Base-by-base conservation (phyloP, 2,888 invertebrate species). In the Xanthorhoe spadicearia region DNA sequence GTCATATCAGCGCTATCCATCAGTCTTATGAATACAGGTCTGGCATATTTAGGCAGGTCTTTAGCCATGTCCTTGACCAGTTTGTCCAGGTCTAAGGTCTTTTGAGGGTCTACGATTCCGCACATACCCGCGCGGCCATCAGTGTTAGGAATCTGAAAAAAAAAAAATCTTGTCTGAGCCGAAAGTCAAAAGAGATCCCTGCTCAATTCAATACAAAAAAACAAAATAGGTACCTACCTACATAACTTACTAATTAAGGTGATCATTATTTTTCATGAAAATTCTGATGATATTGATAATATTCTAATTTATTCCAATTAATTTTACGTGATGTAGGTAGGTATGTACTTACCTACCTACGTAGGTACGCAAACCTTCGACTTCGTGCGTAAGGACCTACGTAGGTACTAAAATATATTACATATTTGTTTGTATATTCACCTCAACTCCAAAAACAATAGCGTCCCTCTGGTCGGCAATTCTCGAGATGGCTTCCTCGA, bases 111-210 rank as follows among this genome's bases (percentile, higher is more conserved):
- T 19, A 97, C 96, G 70, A 99, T 97, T 19, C 99, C 97, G 15
- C 97, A 98, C 99, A 99, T 99, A 56, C 99, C 99, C 8, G 99
- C 99, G 72, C 97, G 94, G 0, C 99, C 99, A 85, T 98, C 98
- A 7, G 94, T 94, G 59, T 96, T 95, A 0, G 95, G 95, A 71
- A 67, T 59, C 67, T 67, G 48, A 28, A 19, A 32, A 19, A 32
- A 18, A 17, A 49, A 28, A 59, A 23, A 23, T 3, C 23, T 3
- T 23, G 23, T 23, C 23, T 4, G 23, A 23, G 1, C 23, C 23
- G 23, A 23, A 23, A 23, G 23, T n/a, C n/a, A n/a, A n/a, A 4
- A 23, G 23, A 23, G 23, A 23, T 23, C 4, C 23, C 23, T 3
- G 23, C 4, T 23, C 23, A 23, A 3, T 23, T 23, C 23, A 1